Conservation (phyloP, 2,113 vertebrate species). For the Balaeniceps rex region DNA sequence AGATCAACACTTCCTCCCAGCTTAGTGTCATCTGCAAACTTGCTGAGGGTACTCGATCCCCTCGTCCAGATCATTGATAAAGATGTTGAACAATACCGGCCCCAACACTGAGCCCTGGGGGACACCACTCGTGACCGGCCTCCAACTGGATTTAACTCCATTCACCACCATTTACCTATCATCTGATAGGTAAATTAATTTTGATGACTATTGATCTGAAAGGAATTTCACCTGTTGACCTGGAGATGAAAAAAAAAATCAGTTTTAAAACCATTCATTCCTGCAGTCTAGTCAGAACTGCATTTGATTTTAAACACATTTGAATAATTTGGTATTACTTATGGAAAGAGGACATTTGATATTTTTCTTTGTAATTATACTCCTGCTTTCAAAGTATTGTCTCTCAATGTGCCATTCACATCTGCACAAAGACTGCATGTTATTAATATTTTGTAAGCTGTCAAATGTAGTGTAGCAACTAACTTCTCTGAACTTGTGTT, state of each 20-base stretch:
- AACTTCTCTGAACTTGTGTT: not conserved
- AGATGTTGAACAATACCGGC: no score
- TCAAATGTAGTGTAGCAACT: not conserved
- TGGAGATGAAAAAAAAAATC: not conserved
- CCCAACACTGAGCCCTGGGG: no score
- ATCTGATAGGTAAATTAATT: not conserved
- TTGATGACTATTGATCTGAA: not conserved
- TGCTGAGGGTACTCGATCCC: no score
- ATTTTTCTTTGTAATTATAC: not conserved
- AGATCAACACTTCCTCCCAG: no score
- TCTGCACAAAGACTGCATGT: not conserved
- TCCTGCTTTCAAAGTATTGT: not conserved
- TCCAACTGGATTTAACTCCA: no score
- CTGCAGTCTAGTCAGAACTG: not conserved
- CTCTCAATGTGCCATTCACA: not conserved
- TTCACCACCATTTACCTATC: no score
- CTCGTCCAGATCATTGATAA: no score
- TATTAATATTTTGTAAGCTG: not conserved
- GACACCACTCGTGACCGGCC: no score
- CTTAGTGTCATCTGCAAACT: no score
- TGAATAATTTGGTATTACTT: slow-evolving; percentile 43
- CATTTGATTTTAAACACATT: slow-evolving; percentile 38
- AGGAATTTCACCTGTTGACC: not conserved
- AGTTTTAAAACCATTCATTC: not conserved
- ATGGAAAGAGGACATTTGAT: not conserved